These are phyloP conservation scores for Spisula subtruncata DNA, from an alignment of 2,888 invertebrate species.

Conservation along the genomic window DNA sequence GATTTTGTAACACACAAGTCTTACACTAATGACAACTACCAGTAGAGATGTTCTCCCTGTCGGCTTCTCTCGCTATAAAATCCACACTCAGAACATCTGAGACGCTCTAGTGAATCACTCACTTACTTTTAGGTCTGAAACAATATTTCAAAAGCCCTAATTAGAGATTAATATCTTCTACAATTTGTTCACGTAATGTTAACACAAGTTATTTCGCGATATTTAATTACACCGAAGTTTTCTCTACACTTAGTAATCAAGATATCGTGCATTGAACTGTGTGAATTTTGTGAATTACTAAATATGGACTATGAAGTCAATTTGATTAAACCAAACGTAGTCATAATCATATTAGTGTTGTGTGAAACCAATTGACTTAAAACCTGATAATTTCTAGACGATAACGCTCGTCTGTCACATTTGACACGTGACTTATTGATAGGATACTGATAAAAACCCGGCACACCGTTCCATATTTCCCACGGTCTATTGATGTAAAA, in stretches of 20 bases:
- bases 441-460: slow-evolving; percentile 7
- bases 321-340: not conserved
- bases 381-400: not conserved
- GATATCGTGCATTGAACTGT: not conserved
- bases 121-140: not conserved
- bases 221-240: too few relatives aligned
- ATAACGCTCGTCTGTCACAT: not conserved
- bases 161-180: not conserved
- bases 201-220: too few relatives aligned
- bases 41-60: not conserved
- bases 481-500: slow-evolving; percentile 11
- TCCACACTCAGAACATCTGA: not conserved
- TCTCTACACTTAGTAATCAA: too few relatives aligned
- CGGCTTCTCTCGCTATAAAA: not conserved
- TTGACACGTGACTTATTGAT: not conserved
- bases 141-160: not conserved
- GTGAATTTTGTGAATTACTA: not conserved
- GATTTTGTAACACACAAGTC: not conserved
- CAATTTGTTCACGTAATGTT: not conserved
- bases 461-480: not conserved
- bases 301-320: not conserved
- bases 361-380: not conserved
- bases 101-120: not conserved
- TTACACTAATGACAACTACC: not conserved
- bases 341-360: too few relatives aligned